Evolutionary conservation across 2,113 vertebrate genomes (phyloP), one percentile per base, ranked within the genome.

Genomic region (Mungos mungo): DNA sequence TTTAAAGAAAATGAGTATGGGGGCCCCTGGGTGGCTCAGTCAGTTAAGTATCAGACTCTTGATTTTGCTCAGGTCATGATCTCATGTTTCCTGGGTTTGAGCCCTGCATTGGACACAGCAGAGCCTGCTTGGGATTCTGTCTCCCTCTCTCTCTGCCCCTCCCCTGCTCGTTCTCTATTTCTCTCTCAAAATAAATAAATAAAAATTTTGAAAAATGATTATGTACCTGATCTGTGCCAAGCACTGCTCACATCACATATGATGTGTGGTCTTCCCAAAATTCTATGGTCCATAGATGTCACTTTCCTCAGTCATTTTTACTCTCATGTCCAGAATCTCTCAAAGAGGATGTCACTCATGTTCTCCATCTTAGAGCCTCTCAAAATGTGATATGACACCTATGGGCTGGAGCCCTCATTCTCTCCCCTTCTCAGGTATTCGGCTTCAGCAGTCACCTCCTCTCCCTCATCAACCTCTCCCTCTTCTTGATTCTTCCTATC

Each of bases 401-500:
- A 8, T 0, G 3, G 12, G 45, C 41, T 35, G 57, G 12, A 50
- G 1, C 33, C 57, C 23, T 45, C 3, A 0, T 3, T 18, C 52
- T 33, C 38, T 68, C 7, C 0, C 27, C n/a, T 45, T 41, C 66
- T 45, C 11, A 0, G 45, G 21, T 35, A 29, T 57, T 57, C 60
- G 2, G 33, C 3, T 25, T n/a, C 74, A 21, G 19, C 1, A 18
- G 38, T 7, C 8, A 18, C 7, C 0, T 6, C 9, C 19, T 89
- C 45, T 10, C n/a, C 18, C 33, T 50, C 38, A 8, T 5, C 41
- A 16, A 0, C 69, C 52, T 35, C 29, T 25, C 41, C 90, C n/a
- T 63, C 66, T 38, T 71, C 79, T 54, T 11, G 10, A 45, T 87
- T 18, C 84, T 41, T 27, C 41, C 50, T 52, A 3, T 23, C 47